Percentiles rank a stretch among this genome's conserved stretches.
Conservation (phyloP, 1,140 invertebrate species). For the Acarapis woodi region DNA sequence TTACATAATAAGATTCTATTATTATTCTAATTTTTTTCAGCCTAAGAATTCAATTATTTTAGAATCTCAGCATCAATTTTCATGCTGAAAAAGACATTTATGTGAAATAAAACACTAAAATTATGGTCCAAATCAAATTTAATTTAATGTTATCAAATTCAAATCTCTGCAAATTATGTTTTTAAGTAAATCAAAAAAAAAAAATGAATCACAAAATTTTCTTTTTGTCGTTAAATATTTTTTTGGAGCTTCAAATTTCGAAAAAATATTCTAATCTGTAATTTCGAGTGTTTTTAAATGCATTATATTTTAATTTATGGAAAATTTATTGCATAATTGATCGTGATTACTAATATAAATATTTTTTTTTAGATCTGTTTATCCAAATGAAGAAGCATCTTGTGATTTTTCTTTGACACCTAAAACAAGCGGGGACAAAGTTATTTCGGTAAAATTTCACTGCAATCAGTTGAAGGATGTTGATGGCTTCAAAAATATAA, state of each 20-base stretch:
- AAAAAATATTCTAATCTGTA: no score
- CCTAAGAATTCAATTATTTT: no score
- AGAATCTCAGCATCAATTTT: no score
- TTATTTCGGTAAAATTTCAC: slow-evolving; percentile 45
- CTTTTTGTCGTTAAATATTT: background rate
- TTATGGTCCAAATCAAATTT: no score
- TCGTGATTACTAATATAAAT: background rate
- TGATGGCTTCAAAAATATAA: slow-evolving; percentile 34
- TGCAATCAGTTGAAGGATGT: slow-evolving; percentile 51
- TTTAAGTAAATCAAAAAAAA: no score
- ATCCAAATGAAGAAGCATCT: slow-evolving; percentile 29
- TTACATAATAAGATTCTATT: background rate
- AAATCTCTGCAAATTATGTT: no score
- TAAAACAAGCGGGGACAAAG: slow-evolving; percentile 34
- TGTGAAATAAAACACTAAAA: no score
- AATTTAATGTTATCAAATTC: no score
- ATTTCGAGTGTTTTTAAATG: no score
- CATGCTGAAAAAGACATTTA: no score
- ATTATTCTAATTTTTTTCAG: background rate
- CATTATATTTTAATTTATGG: background rate
- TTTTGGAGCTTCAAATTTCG: background rate
- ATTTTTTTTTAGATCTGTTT: slow-evolving; percentile 21
- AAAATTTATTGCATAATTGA: background rate
- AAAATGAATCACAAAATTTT: no score
- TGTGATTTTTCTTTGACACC: slow-evolving; percentile 39